Evolutionary conservation across 1,140 invertebrate genomes (phyloP), one percentile per base, ranked within the genome.

Genomic region (Drosophila ercepeae): DNA sequence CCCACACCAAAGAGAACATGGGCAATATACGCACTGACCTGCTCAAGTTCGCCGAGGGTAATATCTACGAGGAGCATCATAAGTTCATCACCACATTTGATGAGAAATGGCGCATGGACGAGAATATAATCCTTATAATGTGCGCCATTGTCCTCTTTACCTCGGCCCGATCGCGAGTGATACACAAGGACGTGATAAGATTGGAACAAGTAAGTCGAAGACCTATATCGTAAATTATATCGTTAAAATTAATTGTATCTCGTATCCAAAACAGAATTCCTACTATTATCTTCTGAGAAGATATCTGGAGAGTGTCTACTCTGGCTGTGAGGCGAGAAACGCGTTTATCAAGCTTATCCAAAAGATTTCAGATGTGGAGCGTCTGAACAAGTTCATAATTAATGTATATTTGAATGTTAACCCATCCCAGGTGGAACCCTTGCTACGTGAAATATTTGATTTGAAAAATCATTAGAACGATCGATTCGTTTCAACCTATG

Each of bases 391-490:
- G 71, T 79, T 90, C 67, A 84, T 98, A 45, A 96, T 98, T 6
- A 94, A 94, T 21, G 96, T 98, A 19, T 97, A 97, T 91, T 92
- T 98, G 21, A 96, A 98, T 91, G 96, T 98, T 1, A 97, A 98
- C 92, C 97, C 97, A 46, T 94, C 94, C 48, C 94, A 96, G 84
- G 96, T 98, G 44, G 97, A 98, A 77, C 98, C 97, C 3, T 92
- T 99, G 21, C 93, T 99, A 16, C 96, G 98, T 78, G 97, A 98
- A 93, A 97, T 98, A 91, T 97, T 98, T 79, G 97, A 98, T 92
- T 93, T 98, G 50, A 97, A 98, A 91, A 91, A 91, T 90, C 90
- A 91, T 55, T 91, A 81, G 86, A 58, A 49, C 27, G 53, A 59
- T 11, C 27, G 19, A 50, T 64, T 46, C 42, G 52, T 50, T 14